Conservation (phyloP, 2,113 vertebrate genomes). For the Phrynosoma blainvillii region DNA sequence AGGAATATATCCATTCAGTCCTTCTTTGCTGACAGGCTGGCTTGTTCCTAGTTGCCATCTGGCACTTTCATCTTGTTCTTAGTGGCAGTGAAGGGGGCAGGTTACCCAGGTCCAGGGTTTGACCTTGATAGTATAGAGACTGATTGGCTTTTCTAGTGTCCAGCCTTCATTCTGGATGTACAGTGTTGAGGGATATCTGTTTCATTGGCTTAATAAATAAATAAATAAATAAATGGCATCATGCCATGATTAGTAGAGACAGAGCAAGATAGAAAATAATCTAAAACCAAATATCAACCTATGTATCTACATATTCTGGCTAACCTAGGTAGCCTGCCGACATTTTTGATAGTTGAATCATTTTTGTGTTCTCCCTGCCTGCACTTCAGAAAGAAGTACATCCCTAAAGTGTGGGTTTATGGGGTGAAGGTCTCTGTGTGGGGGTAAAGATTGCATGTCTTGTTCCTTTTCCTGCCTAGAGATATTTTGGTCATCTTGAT, state of each 20-base stretch:
- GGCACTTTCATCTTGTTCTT: slow-evolving; percentile 10
- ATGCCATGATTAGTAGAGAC: not conserved
- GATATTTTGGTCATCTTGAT: not conserved
- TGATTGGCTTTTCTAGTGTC: not conserved
- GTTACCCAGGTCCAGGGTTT: not conserved
- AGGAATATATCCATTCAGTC: not conserved
- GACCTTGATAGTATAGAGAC: not conserved
- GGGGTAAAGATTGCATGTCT: too few relatives aligned
- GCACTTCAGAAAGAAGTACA: not conserved
- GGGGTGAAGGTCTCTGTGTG: not conserved
- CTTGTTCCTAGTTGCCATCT: slow-evolving; percentile 1
- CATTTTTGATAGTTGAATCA: not conserved
- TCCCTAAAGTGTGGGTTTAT: not conserved
- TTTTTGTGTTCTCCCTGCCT: not conserved
- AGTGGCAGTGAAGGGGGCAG: not conserved
- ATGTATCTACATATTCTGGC: not conserved
- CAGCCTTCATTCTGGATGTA: not conserved
- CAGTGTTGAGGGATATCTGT: not conserved
- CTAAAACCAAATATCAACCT: not conserved
- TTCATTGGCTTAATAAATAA: not conserved
- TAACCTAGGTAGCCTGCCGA: not conserved
- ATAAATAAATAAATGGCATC: not conserved
- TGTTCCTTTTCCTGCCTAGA: not conserved
- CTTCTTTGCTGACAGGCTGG: not conserved
- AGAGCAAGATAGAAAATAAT: not conserved